Evolutionary conservation across 2,888 invertebrate species (phyloP).

Genomic region (Zootermopsis nevadensis): DNA sequence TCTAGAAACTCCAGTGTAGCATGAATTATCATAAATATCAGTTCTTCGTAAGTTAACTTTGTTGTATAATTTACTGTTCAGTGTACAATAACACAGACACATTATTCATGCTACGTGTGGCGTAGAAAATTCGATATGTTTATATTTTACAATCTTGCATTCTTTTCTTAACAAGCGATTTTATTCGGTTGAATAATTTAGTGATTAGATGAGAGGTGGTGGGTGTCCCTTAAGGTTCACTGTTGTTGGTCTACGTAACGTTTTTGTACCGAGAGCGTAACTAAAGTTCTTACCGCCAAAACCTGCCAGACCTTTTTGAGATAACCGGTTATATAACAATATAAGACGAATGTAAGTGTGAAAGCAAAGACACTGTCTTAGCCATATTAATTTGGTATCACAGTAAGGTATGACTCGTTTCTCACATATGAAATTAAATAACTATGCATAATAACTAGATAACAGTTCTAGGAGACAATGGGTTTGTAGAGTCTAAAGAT

Average conservation of each 20-base stretch:
- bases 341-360: neutral
- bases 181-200: neutral
- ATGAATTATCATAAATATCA: neutral
- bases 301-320: neutral
- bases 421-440: too few species aligned
- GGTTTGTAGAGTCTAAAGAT: too few species aligned
- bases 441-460: too few species aligned
- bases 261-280: neutral
- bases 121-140: conserved; percentile 1
- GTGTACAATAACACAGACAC: neutral
- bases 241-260: neutral
- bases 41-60: neutral
- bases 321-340: neutral
- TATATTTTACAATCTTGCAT: neutral
- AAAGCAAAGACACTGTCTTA: too few species aligned
- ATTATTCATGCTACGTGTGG: neutral
- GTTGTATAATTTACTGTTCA: neutral
- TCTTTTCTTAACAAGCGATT: conserved; percentile 16
- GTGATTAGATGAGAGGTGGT: neutral
- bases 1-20: neutral
- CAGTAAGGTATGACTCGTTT: too few species aligned
- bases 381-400: too few species aligned
- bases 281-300: neutral
- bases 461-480: too few species aligned
- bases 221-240: neutral